These are phyloP conservation scores for Bicyclus anynana DNA, from an alignment of 1,140 invertebrate species.

Conservation along the genomic window DNA sequence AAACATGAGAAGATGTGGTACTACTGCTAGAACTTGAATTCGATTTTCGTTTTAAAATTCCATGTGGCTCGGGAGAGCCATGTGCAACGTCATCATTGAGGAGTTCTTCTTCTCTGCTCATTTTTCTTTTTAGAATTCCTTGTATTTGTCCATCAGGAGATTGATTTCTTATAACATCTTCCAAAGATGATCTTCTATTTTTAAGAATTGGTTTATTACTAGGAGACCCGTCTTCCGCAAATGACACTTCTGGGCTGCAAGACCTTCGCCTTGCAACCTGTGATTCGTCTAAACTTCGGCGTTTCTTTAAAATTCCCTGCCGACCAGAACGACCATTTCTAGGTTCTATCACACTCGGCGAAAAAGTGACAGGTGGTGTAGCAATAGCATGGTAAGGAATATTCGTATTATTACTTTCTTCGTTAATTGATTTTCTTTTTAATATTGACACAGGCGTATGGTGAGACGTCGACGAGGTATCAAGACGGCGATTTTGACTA, in stretches of 20 bases:
- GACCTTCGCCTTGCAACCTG: conserved; percentile 82
- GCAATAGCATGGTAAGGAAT: conserved; percentile 75
- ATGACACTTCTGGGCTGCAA: conserved; percentile 82
- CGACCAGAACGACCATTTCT: conserved; percentile 73
- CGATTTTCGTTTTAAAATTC: conserved; percentile 86
- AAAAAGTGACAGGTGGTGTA: conserved; percentile 84
- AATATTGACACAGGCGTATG: conserved; percentile 84
- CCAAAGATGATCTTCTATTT: conserved; percentile 82
- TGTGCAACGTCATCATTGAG: conserved; percentile 72
- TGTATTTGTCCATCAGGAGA: conserved; percentile 78
- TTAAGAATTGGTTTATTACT: conserved; percentile 83
- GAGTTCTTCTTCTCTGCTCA: conserved; percentile 71
- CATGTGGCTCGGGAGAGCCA: conserved; percentile 82
- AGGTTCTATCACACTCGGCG: conserved; percentile 81
- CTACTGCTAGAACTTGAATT: conserved; percentile 78
- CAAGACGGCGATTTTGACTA: conserved; percentile 70
- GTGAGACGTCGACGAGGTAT: conserved; percentile 60
- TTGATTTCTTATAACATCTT: conserved; percentile 80
- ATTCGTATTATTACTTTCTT: conserved; percentile 77
- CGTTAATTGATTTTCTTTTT: conserved; percentile 85
- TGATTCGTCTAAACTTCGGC: conserved; percentile 87
- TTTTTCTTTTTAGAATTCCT: conserved; percentile 73
- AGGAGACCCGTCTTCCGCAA: conserved; percentile 78
- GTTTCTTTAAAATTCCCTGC: conserved; percentile 88
- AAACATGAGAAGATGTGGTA: conserved; percentile 80